These are phyloP conservation scores for Cheilosia pagana DNA, from an alignment of 2,888 invertebrate genomes.

Conservation along the genomic window DNA sequence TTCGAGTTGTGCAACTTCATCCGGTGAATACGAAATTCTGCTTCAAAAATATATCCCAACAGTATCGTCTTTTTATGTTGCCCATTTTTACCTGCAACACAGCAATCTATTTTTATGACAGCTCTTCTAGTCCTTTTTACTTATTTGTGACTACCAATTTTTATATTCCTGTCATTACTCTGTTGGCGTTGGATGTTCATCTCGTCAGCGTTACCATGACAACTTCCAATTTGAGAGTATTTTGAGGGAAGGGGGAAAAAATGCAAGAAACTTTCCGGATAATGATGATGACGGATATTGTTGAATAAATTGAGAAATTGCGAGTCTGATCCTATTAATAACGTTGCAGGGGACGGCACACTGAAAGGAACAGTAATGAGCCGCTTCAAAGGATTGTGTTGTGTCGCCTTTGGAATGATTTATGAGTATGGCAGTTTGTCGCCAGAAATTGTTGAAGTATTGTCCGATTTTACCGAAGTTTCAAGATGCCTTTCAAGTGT, in stretches of 20 bases:
- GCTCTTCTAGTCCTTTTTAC: slow-evolving; percentile 53
- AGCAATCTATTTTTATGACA: slow-evolving; percentile 58
- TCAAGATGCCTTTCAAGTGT: too few relatives aligned
- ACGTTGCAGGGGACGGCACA: background rate
- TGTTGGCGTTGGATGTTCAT: slow-evolving; percentile 34
- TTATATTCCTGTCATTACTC: slow-evolving; percentile 49
- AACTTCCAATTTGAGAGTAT: slow-evolving; percentile 61
- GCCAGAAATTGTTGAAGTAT: too few relatives aligned
- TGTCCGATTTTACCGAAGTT: too few relatives aligned
- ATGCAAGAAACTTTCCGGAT: background rate
- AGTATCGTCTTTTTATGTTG: background rate
- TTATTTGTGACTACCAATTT: slow-evolving; percentile 47
- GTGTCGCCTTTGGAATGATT: too few relatives aligned
- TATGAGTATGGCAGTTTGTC: too few relatives aligned
- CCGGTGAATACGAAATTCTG: slow-evolving; percentile 63
- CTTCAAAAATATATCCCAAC: slow-evolving; percentile 14
- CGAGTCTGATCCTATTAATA: background rate
- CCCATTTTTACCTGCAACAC: slow-evolving; percentile 11
- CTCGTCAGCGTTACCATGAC: slow-evolving; percentile 48
- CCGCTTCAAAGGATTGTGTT: too few relatives aligned
- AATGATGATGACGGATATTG: slow-evolving; percentile 17
- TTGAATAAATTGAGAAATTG: background rate
- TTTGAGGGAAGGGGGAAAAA: slow-evolving; percentile 22
- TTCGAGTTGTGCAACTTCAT: slow-evolving; percentile 59
- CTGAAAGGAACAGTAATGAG: background rate